Percentiles rank a stretch among this genome's conserved stretches.
Evolutionary conservation across 2,797 vertebrate species (phyloP).

Genomic region (Tenualosa ilisha): DNA sequence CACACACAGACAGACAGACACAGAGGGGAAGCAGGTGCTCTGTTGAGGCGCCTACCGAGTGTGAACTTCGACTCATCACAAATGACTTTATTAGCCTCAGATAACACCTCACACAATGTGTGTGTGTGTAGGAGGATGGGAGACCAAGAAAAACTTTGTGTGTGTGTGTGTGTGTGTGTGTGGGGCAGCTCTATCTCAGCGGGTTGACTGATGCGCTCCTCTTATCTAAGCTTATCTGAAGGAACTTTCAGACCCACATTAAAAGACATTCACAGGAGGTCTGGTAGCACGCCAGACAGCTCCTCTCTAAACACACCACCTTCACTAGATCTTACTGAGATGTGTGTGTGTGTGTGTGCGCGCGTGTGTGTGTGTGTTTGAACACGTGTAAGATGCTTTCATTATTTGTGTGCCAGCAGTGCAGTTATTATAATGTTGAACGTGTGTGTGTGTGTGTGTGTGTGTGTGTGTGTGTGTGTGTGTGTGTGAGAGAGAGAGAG

Average conservation of each 20-base stretch:
- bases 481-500: neutral
- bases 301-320: neutral
- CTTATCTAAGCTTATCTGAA: slow-evolving; percentile 76
- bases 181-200: slow-evolving; percentile 60
- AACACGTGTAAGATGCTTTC: too few species aligned
- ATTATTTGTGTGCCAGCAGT: too few species aligned
- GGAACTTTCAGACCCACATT: slow-evolving; percentile 65
- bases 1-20: slow-evolving; percentile 26
- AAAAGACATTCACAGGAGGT: slow-evolving; percentile 39
- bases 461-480: neutral
- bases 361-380: neutral
- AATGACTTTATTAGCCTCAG: slow-evolving; percentile 77
- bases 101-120: slow-evolving; percentile 72
- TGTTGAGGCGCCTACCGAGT: slow-evolving; percentile 50
- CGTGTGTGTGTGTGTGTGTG: neutral
- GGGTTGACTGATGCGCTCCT: slow-evolving; percentile 69
- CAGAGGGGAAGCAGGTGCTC: slow-evolving; percentile 48
- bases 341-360: neutral
- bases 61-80: slow-evolving; percentile 80
- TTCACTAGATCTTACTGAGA: neutral
- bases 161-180: slow-evolving; percentile 14
- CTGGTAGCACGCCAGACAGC: slow-evolving; percentile 48
- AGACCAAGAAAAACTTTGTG: neutral
- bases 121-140: neutral
- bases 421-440: too few species aligned